phyloP scores from a whole-genome alignment of 2,113 vertebrate species.

The Burhinus bistriatus region DNA sequence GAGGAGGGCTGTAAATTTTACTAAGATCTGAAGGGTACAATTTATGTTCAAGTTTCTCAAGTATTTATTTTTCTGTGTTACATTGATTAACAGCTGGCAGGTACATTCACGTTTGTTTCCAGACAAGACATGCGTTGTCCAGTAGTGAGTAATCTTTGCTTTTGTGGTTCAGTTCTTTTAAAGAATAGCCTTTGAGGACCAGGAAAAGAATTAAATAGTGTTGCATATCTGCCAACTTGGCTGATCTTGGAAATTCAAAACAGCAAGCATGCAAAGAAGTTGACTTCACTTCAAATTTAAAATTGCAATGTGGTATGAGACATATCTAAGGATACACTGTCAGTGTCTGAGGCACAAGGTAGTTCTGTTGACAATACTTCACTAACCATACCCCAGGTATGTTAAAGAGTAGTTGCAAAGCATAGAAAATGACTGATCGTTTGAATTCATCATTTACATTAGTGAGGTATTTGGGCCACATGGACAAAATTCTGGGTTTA shows the following conservation, averaged over 20 bases:
- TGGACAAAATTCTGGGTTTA: neutral
- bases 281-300: neutral
- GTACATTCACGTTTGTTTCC: neutral
- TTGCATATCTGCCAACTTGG: slow-evolving; percentile 17
- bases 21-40: neutral
- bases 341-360: neutral
- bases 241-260: slow-evolving; percentile 5
- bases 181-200: slow-evolving; percentile 14
- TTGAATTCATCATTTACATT: neutral
- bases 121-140: slow-evolving; percentile 2
- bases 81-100: slow-evolving; percentile 18
- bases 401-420: neutral
- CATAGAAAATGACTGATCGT: neutral
- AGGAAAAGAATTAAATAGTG: slow-evolving; percentile 31
- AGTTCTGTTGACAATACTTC: neutral
- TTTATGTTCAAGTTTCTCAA: neutral
- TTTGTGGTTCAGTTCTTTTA: slow-evolving; percentile 45
- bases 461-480: neutral
- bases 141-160: neutral
- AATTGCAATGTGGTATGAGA: neutral
- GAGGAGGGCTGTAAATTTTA: neutral
- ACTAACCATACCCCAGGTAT: neutral
- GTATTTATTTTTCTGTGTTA: neutral
- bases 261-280: neutral
- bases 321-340: neutral